Evolutionary conservation across 2,113 vertebrate species (phyloP), one percentile per base, ranked within the genome.

Genomic region (Hypocryptadius cinnamomeus): DNA sequence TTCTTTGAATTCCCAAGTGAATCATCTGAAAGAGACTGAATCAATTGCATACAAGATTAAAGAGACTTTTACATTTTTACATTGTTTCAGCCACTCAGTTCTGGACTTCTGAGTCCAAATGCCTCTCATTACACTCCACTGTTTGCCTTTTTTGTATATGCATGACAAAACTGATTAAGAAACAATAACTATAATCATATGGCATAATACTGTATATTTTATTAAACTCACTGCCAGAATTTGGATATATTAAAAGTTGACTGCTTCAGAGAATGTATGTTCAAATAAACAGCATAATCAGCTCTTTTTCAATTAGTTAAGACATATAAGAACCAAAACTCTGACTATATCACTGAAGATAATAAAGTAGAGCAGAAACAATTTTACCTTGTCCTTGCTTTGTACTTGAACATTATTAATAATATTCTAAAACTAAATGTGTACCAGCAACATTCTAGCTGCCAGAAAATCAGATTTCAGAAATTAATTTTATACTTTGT

Each of bases 11-110:
- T 96, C 79, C 97, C 98, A 97, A 98, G 94, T 5, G 99, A 99
- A 94, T 99, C 99, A 97, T 99, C 99, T 98, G 99, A 99, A 97
- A 99, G 95, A 95, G 98, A 98, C 99, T 99, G 79, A 96, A 92
- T 44, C 30, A 94, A 87, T 89, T 47, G 53, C 15, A 79, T 3
- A 79, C 10, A 51, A 53, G 28, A 66, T 96, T 91, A 94, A 91
- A 86, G 19, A n/a, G 6, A 63, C 9, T 80, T 89, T 83, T 50
- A 54, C 9, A 42, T 79, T 63, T 90, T 68, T 44, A 72, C 37
- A 81, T 18, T 64, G 42, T 42, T 84, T 78, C 22, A 93, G 54
- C 4, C n/a, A 72, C 70, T 37, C 31, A 7, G 0, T 57, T 57
- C 65, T 53, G 22, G 28, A 79, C 35, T 73, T 89, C 21, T 7